Base-by-base conservation (phyloP, 2,888 invertebrate genomes). In the Cordilura impudica region DNA sequence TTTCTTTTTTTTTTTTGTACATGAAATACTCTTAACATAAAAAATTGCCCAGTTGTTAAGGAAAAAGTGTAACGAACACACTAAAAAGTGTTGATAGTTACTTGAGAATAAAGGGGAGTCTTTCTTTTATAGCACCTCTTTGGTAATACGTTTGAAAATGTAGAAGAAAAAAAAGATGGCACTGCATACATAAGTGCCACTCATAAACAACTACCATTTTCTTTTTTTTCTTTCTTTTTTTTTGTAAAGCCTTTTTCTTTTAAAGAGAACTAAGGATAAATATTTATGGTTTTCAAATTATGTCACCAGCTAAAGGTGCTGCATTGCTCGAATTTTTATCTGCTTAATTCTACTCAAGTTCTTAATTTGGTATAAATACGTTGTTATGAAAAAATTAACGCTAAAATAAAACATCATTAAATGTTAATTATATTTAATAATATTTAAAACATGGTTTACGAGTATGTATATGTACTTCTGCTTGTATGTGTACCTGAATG, bases 11-110 rank as follows among this genome's bases (percentile, higher is more conserved):
- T 12, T 35, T n/a, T 26, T 26, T 26, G 3, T 3, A 3, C 6
- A 4, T 26, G 26, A 6, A 26, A 26, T n/a, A 39, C 12, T 12
- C n/a, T 12, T 39, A 7, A 7, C 26, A n/a, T 35, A 49, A 47
- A n/a, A 26, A 35, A 16, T 53, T 60, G 35, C 8, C 12, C 16
- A 54, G 18, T 63, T 49, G 39, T 56, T 61, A 19, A 43, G 18
- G 43, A 53, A 45, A 18, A 6, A 43, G 2, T 56, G 23, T 63
- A 19, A 63, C 35, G 63, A 39, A 54, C 31, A 45, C 21, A 53
- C 31, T 26, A 45, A 72, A 35, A 47, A 23, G 54, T 49, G 47
- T 63, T 47, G 16, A 58, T 56, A 73, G 21, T 58, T 73, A 66
- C 73, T 65, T 66, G 58, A 73, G 26, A 23, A 31, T 47, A 2